Evolutionary conservation across 2,797 vertebrate genomes (phyloP).

Genomic region (Mus caroli): DNA sequence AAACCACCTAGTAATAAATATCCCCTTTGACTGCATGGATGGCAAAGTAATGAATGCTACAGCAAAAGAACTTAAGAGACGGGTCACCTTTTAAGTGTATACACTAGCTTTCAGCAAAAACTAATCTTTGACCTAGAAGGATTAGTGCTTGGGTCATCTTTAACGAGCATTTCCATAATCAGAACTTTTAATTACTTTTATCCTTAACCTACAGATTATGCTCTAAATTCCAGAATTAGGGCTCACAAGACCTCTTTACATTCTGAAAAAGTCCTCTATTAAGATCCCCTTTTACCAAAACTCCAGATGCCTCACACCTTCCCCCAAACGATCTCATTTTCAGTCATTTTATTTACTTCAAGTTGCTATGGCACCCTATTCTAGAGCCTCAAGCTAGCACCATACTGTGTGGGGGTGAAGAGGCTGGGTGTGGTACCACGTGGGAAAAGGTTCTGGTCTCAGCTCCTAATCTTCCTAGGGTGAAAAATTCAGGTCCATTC

Average conservation of each 20-base stretch:
- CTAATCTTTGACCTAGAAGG: conserved; percentile 61
- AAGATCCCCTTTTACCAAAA: conserved; percentile 58
- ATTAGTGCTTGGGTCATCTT: conserved; percentile 1
- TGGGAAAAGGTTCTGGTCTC: conserved; percentile 62
- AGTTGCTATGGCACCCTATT: conserved; percentile 87
- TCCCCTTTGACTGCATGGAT: conserved; percentile 15
- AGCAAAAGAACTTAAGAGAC: conserved; percentile 18
- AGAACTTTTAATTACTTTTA: conserved; percentile 44
- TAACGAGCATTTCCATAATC: conserved; percentile 20
- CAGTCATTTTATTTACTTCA: conserved; percentile 90
- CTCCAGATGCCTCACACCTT: conserved; percentile 78
- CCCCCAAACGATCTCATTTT: conserved; percentile 69
- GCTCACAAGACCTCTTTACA: conserved; percentile 35
- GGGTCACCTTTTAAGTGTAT: not conserved
- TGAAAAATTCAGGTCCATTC: conserved; percentile 79
- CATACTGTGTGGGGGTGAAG: conserved; percentile 68
- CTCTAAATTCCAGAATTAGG: conserved; percentile 9
- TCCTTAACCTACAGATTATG: not conserved
- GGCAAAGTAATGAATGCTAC: conserved; percentile 50
- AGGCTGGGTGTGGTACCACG: conserved; percentile 77
- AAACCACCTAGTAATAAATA: conserved; percentile 45
- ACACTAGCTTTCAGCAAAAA: conserved; percentile 37
- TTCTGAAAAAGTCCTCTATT: conserved; percentile 25
- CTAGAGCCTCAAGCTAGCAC: conserved; percentile 83
- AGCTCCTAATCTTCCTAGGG: conserved; percentile 67